Evolutionary conservation across 2,797 vertebrate species (phyloP), one percentile per base, ranked within the genome.

Genomic region (Vireo griseus): DNA sequence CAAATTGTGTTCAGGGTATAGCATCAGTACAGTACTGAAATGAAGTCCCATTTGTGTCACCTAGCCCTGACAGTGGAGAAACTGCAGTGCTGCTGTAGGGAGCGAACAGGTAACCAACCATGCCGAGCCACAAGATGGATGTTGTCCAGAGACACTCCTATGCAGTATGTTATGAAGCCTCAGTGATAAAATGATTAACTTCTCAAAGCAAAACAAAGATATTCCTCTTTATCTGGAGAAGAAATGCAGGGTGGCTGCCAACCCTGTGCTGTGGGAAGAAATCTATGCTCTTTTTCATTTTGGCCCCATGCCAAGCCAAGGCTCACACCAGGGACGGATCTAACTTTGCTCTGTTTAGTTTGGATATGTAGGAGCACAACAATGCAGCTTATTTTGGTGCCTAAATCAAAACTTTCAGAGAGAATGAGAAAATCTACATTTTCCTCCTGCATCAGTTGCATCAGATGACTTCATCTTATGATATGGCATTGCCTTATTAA

Each of bases 191-290:
- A 66, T 73, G 0, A 86, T 90, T 63, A 78, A 72, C 31, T 80
- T 87, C 84, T 77, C 67, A 84, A 92, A 94, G 44, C n/a, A 90
- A 85, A 81, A 81, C 83, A 91, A 88, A 95, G 73, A 62, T 86
- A 72, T 33, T 84, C 65, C 50, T 25, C 47, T 88, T 92, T 28
- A 40, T 72, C 68, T 86, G 65, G 58, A 83, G 42, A 79, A 81
- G 77, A 87, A 91, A 87, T 54, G 16, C 52, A 69, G 75, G 16
- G 88, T 47, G 54, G 17, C 48, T 91, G 76, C 72, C 72, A 92
- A 52, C 55, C 24, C 24, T 86, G 77, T 73, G 42, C 21, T 65
- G 48, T 54, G 55, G 52, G 69, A 82, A 90, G 47, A 84, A 91
- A 72, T 85, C 71, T 76, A 11, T 82, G 59, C 14, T 85, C 16